Percentiles rank a stretch among this genome's conserved stretches.
These are phyloP conservation scores for Sphaeridia pumilis DNA, from an alignment of 2,888 invertebrate genomes.

Conservation along the genomic window DNA sequence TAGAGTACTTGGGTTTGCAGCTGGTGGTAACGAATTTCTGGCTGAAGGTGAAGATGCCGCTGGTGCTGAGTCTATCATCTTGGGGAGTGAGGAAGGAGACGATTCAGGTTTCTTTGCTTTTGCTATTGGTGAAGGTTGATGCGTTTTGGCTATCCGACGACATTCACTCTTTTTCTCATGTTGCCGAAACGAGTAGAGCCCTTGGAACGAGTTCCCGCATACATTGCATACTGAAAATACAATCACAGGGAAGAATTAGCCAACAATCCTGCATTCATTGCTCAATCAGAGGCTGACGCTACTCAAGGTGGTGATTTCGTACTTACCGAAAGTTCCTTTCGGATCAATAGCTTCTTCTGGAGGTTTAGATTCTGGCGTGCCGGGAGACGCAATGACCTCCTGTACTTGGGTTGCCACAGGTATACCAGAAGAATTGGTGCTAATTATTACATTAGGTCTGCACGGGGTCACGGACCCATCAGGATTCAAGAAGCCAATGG, in stretches of 20 bases:
- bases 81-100: neutral
- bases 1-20: slow-evolving; percentile 1
- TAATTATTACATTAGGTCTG: slow-evolving; percentile 11
- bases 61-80: neutral
- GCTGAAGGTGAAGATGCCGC: neutral
- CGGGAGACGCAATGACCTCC: slow-evolving; percentile 3
- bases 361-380: neutral
- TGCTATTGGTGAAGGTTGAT: neutral
- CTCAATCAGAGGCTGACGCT: too few relatives aligned
- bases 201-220: slow-evolving; percentile 8
- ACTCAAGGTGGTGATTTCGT: too few relatives aligned
- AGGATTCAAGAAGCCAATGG: slow-evolving; percentile 11
- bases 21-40: neutral
- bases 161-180: slow-evolving; percentile 14
- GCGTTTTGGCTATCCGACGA: slow-evolving; percentile 2
- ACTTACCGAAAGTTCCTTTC: slow-evolving; percentile 13
- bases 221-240: slow-evolving; percentile 5
- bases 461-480: slow-evolving; percentile 10
- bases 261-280: too few relatives aligned
- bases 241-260: too few relatives aligned
- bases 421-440: slow-evolving; percentile 3
- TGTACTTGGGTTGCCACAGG: neutral
- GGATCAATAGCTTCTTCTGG: slow-evolving; percentile 9
- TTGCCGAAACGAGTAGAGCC: slow-evolving; percentile 8
- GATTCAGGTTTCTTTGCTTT: neutral